Evolutionary conservation across 2,113 vertebrate genomes (phyloP).

Genomic region (Serinus canaria): DNA sequence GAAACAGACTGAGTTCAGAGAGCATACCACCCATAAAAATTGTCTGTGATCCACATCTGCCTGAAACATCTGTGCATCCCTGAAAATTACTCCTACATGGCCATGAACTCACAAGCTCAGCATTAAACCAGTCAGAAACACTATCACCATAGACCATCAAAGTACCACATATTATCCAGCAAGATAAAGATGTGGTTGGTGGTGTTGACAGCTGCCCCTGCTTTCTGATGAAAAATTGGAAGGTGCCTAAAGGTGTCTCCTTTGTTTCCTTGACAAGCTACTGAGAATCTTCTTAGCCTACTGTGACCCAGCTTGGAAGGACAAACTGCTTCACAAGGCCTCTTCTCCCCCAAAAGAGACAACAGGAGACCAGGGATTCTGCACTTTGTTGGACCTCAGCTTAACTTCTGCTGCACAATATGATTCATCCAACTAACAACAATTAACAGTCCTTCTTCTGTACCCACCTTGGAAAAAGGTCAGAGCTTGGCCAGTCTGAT

Average conservation of each 20-base stretch:
- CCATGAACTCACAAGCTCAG: neutral
- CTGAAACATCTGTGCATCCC: neutral
- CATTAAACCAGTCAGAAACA: neutral
- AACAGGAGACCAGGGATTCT: neutral
- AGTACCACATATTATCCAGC: neutral
- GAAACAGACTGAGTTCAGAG: neutral
- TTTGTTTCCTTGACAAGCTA: neutral
- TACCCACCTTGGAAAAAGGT: neutral
- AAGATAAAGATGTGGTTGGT: neutral
- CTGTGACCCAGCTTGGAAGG: neutral
- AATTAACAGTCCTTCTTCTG: neutral
- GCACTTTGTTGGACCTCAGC: neutral
- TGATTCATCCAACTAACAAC: accelerated
- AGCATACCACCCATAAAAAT: neutral
- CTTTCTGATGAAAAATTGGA: neutral
- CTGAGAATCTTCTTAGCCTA: neutral
- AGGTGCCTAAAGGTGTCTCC: neutral
- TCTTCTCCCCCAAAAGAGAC: neutral
- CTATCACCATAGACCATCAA: neutral
- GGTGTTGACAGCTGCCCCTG: neutral
- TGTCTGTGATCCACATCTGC: neutral
- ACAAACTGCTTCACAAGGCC: neutral
- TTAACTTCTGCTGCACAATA: neutral
- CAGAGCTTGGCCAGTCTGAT: neutral
- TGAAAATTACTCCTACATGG: neutral